Evolutionary conservation across 1,140 invertebrate species (phyloP), one percentile per base, ranked within the genome.

Genomic region (Bombus turneri): DNA sequence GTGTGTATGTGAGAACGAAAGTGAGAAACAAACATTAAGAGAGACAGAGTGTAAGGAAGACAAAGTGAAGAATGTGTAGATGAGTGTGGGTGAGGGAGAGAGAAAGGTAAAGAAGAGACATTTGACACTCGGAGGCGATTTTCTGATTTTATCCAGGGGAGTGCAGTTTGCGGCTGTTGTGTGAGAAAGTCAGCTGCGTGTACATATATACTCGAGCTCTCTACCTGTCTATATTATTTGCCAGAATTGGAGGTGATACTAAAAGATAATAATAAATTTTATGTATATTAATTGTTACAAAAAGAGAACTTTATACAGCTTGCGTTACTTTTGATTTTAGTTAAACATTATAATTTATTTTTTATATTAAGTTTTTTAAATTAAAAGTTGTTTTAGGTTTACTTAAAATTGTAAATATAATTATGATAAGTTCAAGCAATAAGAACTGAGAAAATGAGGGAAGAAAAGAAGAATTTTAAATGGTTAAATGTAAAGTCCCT

Each of bases 161-260:
- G 94, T 95, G 94, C 94, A 95, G 94, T 95, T 95, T 95, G 93
- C 94, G 93, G 94, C 94, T 94, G 93, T 93, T 90, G 92, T 94
- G 94, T 93, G 94, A 94, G 93, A 94, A 94, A 91, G 93, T 91
- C 91, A 92, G 77, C 91, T 93, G 89, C 92, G 91, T 94, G 93
- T 94, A 93, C 90, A 93, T 93, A 94, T 87, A 94, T 94, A 94
- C 87, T 92, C 86, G 85, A 80, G 77, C 75, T 85, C 75, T 85
- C 83, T 85, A 80, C 83, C 83, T 80, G 53, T 85, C 71, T 69
- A 86, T 71, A 78, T 80, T 80, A 53, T 85, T 85, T 85, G 83
- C 83, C 83, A 80, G 76, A 85, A 41, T 85, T 80, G 83, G 83
- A 85, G 83, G 83, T 43, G 77, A 85, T 79, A 37, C 3, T 39